Evolutionary conservation across 2,113 vertebrate species (phyloP), one percentile per base, ranked within the genome.

Genomic region (Calonectris borealis): DNA sequence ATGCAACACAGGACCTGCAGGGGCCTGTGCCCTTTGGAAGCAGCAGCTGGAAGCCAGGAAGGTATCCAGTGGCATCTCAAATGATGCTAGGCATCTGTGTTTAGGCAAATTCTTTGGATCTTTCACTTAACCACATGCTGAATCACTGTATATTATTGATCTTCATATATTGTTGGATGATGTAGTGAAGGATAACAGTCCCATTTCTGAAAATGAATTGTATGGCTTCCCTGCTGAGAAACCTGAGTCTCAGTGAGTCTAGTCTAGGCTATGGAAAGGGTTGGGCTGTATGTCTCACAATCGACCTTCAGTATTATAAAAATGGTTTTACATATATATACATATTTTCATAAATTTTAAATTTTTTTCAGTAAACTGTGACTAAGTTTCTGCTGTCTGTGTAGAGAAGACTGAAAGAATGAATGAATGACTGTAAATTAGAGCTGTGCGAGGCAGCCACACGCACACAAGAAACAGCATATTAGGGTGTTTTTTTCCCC

Each of bases 271-370:
- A 18, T 26, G 24, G 25, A 62, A 88, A 84, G 3, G 10, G 5
- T 55, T 55, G 44, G 68, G 11, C 5, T 66, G 15, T 32, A 22
- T 38, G 18, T 66, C 16, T 90, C 40, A 65, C 29, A 83, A 64
- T 2, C 2, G 3, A 72, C 9, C 26, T 42, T 61, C 44, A 69
- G 7, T 51, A 48, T 40, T 36, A 48, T 19, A 40, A 34, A 61
- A 82, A 70, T 27, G 2, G 1, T 76, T 52, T 0, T 69, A 3
- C 26, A 7, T 13, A 7, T 11, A 42, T 6, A 40, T 25, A 40
- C 3, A 21, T 27, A 21, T 58, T 48, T 78, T 78, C 57, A 75
- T 81, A 83, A 54, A 57, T 51, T 58, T 27, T 25, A 7, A n/a
- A 38, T 10, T 7, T 62, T 60, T 89, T 76, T 40, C 25, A n/a